Evolutionary conservation across 2,888 invertebrate genomes (phyloP).

Genomic region (Kryphioiulus occultus): DNA sequence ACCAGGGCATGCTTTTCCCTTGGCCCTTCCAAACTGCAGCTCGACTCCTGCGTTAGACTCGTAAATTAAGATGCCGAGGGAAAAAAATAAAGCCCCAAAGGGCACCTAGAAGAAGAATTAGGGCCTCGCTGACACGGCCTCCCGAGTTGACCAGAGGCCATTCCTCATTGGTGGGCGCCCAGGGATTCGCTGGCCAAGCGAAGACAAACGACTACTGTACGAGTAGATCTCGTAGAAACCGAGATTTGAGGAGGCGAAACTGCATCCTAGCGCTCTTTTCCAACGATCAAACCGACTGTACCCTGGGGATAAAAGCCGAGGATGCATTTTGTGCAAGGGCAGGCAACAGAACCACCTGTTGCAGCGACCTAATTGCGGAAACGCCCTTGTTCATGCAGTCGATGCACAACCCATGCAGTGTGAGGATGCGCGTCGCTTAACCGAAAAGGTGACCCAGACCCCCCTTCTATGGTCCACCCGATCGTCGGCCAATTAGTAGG

Average conservation of each 20-base stretch:
- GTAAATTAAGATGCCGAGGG: background rate
- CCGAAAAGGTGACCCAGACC: too few relatives aligned
- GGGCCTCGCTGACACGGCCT: background rate
- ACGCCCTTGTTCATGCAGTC: background rate
- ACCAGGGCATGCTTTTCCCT: background rate
- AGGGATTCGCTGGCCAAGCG: background rate
- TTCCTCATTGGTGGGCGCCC: background rate
- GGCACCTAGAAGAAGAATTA: background rate
- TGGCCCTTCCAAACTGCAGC: too few relatives aligned
- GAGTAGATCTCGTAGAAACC: background rate
- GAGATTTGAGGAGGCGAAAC: constrained; percentile 3
- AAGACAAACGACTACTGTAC: background rate
- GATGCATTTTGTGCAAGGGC: background rate
- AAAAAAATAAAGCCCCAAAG: background rate
- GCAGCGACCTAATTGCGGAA: constrained; percentile 9
- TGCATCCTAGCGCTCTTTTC: background rate
- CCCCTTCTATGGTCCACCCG: too few relatives aligned
- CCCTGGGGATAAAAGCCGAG: background rate
- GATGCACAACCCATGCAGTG: background rate
- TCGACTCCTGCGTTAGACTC: background rate
- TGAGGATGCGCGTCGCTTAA: background rate
- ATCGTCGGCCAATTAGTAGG: too few relatives aligned
- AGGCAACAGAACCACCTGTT: background rate
- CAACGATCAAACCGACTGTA: background rate
- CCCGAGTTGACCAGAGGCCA: background rate